Percentiles rank a stretch among this genome's conserved stretches.
phyloP scores from a whole-genome alignment of 37 sponge, comb jelly and placozoan species.

The Axinella damicornis region DNA sequence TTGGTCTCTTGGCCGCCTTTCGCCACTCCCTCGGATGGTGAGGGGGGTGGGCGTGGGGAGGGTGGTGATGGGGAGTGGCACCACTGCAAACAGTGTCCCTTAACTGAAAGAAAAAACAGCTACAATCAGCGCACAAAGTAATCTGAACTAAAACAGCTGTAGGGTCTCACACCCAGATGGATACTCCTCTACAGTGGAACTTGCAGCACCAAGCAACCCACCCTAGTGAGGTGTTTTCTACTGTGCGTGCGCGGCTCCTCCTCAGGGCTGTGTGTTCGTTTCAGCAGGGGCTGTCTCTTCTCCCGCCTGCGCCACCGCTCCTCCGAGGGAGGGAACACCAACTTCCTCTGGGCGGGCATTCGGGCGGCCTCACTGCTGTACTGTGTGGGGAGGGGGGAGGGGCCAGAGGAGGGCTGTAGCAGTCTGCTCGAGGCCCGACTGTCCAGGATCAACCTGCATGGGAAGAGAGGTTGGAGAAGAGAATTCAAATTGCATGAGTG shows the following conservation, averaged over 20 bases:
- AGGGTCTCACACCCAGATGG: too few species aligned
- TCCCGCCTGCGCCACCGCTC: not conserved
- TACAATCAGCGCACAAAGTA: too few species aligned
- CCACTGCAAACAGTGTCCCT: not conserved
- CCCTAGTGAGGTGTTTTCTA: not conserved
- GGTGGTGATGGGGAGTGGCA: not conserved
- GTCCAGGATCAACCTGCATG: conserved; percentile 21
- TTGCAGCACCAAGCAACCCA: not conserved
- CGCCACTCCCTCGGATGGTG: not conserved
- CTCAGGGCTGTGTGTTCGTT: conserved; percentile 7
- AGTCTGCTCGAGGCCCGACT: conserved; percentile 13
- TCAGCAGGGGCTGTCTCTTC: not conserved
- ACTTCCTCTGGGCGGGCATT: conserved; percentile 15
- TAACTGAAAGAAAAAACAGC: not conserved
- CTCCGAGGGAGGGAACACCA: conserved; percentile 19
- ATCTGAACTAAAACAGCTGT: too few species aligned
- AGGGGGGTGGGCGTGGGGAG: not conserved
- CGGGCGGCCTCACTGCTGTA: conserved; percentile 17
- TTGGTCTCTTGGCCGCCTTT: conserved; percentile 19
- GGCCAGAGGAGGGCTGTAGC: not conserved
- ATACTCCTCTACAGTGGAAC: too few species aligned
- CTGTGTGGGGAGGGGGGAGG: not conserved
- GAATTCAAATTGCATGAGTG: too few species aligned
- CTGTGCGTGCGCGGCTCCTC: conserved; percentile 1
- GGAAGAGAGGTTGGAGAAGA: too few species aligned